phyloP scores from a whole-genome alignment of 2,888 invertebrate genomes.

The Orthosia incerta region DNA sequence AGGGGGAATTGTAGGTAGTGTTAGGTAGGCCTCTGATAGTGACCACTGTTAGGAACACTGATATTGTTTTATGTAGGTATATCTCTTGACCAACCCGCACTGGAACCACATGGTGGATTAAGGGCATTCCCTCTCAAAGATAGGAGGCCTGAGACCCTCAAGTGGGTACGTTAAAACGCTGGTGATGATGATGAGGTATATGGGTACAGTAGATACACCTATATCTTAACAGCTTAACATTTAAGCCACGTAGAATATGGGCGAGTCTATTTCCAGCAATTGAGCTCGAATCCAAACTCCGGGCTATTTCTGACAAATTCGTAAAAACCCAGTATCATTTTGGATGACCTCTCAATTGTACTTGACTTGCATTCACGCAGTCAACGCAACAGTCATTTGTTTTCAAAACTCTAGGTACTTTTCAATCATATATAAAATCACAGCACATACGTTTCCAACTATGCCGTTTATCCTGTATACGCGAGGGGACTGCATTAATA shows the following conservation, averaged over 20 bases:
- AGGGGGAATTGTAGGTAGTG: neutral
- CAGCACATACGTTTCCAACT: constrained; percentile 35
- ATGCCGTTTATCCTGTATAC: constrained; percentile 52
- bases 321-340: neutral
- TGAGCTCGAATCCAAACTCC: neutral
- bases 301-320: neutral
- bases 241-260: neutral
- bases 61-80: too few relatives aligned
- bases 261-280: neutral
- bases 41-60: neutral
- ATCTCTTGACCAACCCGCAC: too few relatives aligned
- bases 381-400: neutral
- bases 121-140: too few relatives aligned
- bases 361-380: neutral
- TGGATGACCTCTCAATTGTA: neutral
- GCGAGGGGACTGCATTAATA: constrained; percentile 78
- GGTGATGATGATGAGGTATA: too few relatives aligned
- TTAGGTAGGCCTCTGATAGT: neutral
- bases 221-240: neutral
- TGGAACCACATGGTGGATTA: too few relatives aligned
- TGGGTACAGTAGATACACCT: neutral
- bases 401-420: neutral
- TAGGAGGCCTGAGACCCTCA: too few relatives aligned
- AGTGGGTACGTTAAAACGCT: too few relatives aligned
- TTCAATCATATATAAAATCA: neutral